phyloP scores from a whole-genome alignment of 1,140 invertebrate genomes.

The Battus philenor region DNA sequence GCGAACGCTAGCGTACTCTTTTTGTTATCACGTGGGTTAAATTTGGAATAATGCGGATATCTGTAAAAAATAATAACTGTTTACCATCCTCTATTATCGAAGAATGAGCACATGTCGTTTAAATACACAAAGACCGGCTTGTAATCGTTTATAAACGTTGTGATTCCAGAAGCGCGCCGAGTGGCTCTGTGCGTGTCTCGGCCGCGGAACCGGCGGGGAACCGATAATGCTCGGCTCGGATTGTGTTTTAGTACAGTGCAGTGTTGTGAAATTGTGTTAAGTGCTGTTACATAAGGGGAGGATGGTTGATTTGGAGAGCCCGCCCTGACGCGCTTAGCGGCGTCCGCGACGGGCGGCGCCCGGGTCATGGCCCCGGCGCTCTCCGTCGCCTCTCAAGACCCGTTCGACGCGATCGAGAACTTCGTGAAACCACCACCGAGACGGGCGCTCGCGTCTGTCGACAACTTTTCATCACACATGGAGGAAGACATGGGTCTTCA shows the following conservation, averaged over 20 bases:
- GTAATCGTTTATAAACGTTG: constrained; percentile 53
- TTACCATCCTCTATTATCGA: constrained; percentile 20
- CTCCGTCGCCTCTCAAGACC: constrained; percentile 62
- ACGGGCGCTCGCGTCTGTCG: constrained; percentile 66
- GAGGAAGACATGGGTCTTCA: constrained; percentile 82
- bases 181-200: constrained; percentile 24
- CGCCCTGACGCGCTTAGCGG: constrained; percentile 60
- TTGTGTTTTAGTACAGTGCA: constrained; percentile 34
- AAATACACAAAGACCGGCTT: constrained; percentile 43
- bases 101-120: constrained; percentile 21
- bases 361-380: constrained; percentile 78
- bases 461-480: constrained; percentile 77
- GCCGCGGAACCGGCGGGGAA: constrained; percentile 50
- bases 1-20: constrained; percentile 54
- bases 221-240: constrained; percentile 40
- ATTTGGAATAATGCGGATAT: constrained; percentile 53
- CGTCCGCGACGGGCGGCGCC: constrained; percentile 61
- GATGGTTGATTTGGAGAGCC: constrained; percentile 49
- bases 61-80: constrained; percentile 31
- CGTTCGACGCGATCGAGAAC: constrained; percentile 38
- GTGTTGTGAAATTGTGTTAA: constrained; percentile 50
- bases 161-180: constrained; percentile 62
- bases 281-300: constrained; percentile 58
- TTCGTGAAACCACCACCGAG: constrained; percentile 38
- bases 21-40: constrained; percentile 72